A percentile compares a stretch with the other conserved stretches of the same genome.
Evolutionary conservation across 2,797 vertebrate species (phyloP).

Genomic region (Bovichtus variegatus): DNA sequence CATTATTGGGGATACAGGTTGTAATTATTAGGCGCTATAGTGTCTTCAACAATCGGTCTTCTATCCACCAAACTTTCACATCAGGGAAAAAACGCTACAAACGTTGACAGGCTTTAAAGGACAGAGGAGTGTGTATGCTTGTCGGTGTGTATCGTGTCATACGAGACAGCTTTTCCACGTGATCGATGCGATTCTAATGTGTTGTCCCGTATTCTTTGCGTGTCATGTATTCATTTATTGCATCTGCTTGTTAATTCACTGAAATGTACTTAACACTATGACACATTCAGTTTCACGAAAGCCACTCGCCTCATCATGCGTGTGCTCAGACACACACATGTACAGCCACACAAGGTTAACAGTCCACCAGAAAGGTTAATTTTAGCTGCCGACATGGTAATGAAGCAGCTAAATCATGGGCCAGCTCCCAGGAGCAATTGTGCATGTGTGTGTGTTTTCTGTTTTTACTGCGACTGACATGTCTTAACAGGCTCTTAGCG

Average conservation of each 20-base stretch:
- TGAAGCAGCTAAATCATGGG: constrained; percentile 82
- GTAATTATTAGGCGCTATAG: background rate
- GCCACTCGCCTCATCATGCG: constrained; percentile 47
- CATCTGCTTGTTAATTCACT: constrained; percentile 57
- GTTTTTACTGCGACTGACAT: constrained; percentile 79
- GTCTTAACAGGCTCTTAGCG: constrained; percentile 80
- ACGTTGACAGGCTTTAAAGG: background rate
- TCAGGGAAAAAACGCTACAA: background rate
- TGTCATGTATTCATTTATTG: constrained; percentile 25
- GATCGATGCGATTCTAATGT: constrained; percentile 11
- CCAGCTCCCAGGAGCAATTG: constrained; percentile 81
- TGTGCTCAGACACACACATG: constrained; percentile 16
- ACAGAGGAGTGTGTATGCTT: constrained; percentile 5
- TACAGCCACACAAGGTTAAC: constrained; percentile 74
- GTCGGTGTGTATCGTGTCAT: background rate
- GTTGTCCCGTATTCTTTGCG: constrained; percentile 3
- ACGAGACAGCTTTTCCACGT: constrained; percentile 3
- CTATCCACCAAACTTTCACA: background rate
- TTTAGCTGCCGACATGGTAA: constrained; percentile 84
- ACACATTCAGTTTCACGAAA: constrained; percentile 66
- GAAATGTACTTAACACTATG: constrained; percentile 61
- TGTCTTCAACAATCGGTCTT: background rate
- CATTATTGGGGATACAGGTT: background rate
- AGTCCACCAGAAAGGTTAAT: constrained; percentile 82
- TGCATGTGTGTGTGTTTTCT: constrained; percentile 80